These are phyloP conservation scores for Spialia ferax DNA, from an alignment of 2,888 invertebrate genomes.

Conservation along the genomic window DNA sequence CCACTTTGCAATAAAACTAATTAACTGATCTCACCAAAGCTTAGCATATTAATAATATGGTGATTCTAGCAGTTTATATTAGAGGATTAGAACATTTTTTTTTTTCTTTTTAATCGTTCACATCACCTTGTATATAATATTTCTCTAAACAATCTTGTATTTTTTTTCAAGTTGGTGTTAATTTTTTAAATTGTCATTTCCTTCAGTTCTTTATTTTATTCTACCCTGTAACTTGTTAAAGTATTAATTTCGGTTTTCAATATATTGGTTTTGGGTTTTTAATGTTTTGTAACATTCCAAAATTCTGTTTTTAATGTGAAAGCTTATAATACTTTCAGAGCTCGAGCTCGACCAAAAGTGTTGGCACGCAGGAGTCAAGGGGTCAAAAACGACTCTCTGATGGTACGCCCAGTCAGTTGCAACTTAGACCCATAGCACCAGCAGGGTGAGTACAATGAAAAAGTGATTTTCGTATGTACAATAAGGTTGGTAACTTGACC, in stretches of 20 bases:
- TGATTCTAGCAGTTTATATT: neutral
- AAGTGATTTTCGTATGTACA: too few relatives aligned
- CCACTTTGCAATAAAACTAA: neutral
- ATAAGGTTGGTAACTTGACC: too few relatives aligned
- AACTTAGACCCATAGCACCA: constrained; percentile 78
- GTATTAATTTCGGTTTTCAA: neutral
- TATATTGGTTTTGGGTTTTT: constrained; percentile 2
- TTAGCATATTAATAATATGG: neutral
- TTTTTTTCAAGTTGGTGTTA: neutral
- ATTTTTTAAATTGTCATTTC: neutral
- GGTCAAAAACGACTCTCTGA: constrained; percentile 80
- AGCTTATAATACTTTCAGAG: constrained; percentile 58
- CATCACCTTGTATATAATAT: too few relatives aligned
- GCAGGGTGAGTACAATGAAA: constrained; percentile 71
- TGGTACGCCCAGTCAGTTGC: constrained; percentile 77
- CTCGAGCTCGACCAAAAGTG: constrained; percentile 68
- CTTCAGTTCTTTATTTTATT: neutral
- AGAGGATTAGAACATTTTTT: neutral
- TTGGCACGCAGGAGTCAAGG: constrained; percentile 65
- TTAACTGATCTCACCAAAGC: neutral
- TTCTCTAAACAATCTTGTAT: neutral
- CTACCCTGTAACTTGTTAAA: neutral
- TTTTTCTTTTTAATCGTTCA: neutral
- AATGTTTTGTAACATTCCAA: neutral
- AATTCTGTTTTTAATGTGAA: neutral